Evolutionary conservation across 2,113 vertebrate species (phyloP), one percentile per base, ranked within the genome.

Genomic region (Promerops cafer): DNA sequence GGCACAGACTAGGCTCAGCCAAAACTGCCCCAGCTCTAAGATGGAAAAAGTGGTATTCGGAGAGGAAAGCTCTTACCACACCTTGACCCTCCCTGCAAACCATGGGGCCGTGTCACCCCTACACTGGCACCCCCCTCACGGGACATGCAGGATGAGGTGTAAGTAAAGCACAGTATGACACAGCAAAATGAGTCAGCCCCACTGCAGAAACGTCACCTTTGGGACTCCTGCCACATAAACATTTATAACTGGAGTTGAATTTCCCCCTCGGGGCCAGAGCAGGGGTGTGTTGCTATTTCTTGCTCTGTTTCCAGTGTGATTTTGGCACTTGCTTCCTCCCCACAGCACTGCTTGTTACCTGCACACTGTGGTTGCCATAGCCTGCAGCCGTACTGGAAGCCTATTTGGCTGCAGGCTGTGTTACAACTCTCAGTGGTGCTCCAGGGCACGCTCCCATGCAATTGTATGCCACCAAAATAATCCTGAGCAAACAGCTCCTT

Each of bases 271-370:
- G 65, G 83, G 81, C 37, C 8, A 5, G n/a, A 0, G 0, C 68
- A 39, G 54, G 37, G 37, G 24, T 35, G 80, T 78, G 85, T 54
- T 95, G 64, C 60, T 93, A 82, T 83, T 91, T 84, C 47, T 84
- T 94, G 72, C 42, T 92, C 74, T 69, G 80, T 70, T 95, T 91
- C 59, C 82, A 78, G 54, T 49, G 44, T 0, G 1, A 53, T 94
- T 94, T 78, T 93, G 86, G 80, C 91, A 78, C 71, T 76, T 70
- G 54, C 7, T 65, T 79, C 79, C 65, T 95, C 84, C 66, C 28
- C 77, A 33, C 76, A 91, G 61, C 72, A 45, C 28, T 1, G 14
- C 61, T 50, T 35, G 63, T 27, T 85, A 96, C 82, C 74, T 89
- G 81, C 5, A 6, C 6, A 0, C 72, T 66, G 3, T 5, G 35